Conservation (phyloP, 2,888 invertebrate species). For the Yponomeuta sedellus region DNA sequence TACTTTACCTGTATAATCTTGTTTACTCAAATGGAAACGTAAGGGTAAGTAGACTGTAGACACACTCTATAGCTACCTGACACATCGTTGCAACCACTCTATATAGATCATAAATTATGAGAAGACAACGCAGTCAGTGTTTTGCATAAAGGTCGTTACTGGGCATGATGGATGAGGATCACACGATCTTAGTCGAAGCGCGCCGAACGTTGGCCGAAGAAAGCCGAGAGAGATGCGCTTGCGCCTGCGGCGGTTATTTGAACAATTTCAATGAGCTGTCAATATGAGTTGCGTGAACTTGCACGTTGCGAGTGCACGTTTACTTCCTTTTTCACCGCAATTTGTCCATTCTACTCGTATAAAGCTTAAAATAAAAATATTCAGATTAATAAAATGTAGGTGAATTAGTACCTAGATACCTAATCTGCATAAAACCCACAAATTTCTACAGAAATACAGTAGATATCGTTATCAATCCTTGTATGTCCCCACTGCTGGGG, state of each 20-base stretch:
- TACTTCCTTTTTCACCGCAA: not conserved
- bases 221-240: conserved; percentile 30
- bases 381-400: too few species aligned
- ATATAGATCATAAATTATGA: conserved; percentile 23
- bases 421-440: too few species aligned
- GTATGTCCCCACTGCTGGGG: too few species aligned
- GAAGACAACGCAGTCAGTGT: conserved; percentile 32
- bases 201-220: conserved; percentile 35
- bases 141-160: conserved; percentile 67
- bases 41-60: too few species aligned
- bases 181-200: conserved; percentile 39
- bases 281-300: conserved; percentile 38
- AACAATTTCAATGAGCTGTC: conserved; percentile 58
- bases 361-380: too few species aligned
- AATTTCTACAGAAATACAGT: too few species aligned
- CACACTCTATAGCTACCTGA: not conserved
- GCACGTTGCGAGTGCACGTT: conserved; percentile 3
- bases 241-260: conserved; percentile 37
- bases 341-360: too few species aligned
- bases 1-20: too few species aligned
- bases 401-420: too few species aligned
- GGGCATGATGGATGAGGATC: conserved; percentile 59
- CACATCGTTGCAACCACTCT: conserved; percentile 27
- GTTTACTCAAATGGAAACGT: too few species aligned
- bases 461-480: too few species aligned